Conservation (phyloP, 2,888 invertebrate species). For the Callinectes sapidus region DNA sequence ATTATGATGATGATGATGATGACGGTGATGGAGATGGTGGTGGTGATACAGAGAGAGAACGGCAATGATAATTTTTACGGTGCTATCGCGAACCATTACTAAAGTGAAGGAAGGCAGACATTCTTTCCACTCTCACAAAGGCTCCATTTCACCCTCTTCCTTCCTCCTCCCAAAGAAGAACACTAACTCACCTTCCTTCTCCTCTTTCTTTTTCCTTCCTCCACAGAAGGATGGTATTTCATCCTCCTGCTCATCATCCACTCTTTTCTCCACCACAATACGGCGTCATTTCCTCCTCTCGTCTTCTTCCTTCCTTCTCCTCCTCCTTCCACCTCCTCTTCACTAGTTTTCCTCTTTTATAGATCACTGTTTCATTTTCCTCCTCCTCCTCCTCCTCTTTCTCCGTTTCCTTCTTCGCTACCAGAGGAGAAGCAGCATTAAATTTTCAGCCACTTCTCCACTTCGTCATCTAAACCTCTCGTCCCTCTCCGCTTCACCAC, state of each 20-base stretch:
- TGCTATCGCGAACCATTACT: background rate
- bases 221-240: background rate
- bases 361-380: background rate
- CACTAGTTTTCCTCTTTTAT: background rate
- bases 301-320: background rate
- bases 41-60: background rate
- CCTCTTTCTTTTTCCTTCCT: background rate
- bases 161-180: background rate
- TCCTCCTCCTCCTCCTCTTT: background rate
- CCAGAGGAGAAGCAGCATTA: background rate
- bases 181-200: background rate
- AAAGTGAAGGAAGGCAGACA: background rate
- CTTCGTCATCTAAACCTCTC: background rate
- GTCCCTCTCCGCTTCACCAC: background rate
- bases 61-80: background rate
- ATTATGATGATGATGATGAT: background rate
- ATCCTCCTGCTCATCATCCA: background rate
- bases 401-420: background rate
- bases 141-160: background rate
- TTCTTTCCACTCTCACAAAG: conserved; percentile 15
- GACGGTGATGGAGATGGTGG: background rate
- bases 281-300: background rate
- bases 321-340: conserved; percentile 18
- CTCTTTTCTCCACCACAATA: background rate
- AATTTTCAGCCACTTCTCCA: background rate